Evolutionary conservation across 1,140 invertebrate species (phyloP).

Genomic region (Dendrolimus kikuchii): DNA sequence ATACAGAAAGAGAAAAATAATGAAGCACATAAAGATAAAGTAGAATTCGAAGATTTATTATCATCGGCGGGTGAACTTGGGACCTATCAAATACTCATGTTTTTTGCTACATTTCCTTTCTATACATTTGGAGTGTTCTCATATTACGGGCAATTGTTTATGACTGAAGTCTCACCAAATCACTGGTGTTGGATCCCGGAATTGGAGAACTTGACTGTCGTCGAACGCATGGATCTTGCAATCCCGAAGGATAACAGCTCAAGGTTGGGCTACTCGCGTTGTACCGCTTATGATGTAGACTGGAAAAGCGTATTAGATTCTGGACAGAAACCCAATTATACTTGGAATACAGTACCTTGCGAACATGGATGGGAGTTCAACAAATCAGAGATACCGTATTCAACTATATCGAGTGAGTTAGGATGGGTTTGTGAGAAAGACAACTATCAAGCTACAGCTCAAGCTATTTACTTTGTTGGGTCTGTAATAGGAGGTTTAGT

Average conservation of each 20-base stretch:
- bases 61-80: conserved; percentile 78
- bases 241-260: conserved; percentile 38
- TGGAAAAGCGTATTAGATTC: conserved; percentile 41
- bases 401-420: conserved; percentile 63
- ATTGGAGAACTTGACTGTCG: conserved; percentile 55
- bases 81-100: conserved; percentile 76
- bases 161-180: conserved; percentile 73
- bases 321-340: conserved; percentile 24
- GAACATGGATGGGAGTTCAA: conserved; percentile 76
- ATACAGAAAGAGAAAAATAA: too few relatives aligned
- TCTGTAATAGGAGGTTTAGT: conserved; percentile 80
- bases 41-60: conserved; percentile 76
- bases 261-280: conserved; percentile 53
- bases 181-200: conserved; percentile 77
- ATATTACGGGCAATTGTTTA: conserved; percentile 79
- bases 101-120: conserved; percentile 68
- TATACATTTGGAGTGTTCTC: conserved; percentile 76
- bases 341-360: conserved; percentile 63
- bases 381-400: conserved; percentile 62
- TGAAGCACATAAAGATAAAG: conserved; percentile 4
- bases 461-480: conserved; percentile 78
- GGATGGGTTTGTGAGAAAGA: conserved; percentile 78
- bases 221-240: conserved; percentile 44
- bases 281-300: conserved; percentile 38
- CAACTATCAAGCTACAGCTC: conserved; percentile 76